Percentiles rank a stretch among this genome's conserved stretches.
Evolutionary conservation across 2,888 invertebrate species (phyloP).

Genomic region (Trachelus tabidus): DNA sequence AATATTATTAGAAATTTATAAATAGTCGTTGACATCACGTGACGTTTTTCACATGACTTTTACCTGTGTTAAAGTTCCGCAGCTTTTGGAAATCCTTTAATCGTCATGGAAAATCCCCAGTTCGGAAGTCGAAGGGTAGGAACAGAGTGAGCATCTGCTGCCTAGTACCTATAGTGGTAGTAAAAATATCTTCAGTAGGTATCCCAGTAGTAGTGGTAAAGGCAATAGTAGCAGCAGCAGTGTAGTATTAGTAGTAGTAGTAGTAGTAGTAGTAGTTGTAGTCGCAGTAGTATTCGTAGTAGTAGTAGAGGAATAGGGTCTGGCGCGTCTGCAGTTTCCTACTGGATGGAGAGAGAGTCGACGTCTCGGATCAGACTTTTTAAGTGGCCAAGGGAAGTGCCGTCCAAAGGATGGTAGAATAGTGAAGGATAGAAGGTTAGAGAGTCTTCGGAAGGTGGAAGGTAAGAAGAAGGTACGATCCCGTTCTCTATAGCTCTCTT

Average conservation of each 20-base stretch:
- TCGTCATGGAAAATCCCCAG: slow-evolving; percentile 30
- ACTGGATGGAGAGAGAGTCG: slow-evolving; percentile 12
- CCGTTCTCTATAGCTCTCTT: background rate
- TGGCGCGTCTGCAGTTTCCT: background rate
- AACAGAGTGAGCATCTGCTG: background rate
- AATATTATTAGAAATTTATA: background rate
- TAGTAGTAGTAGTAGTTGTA: too few species aligned
- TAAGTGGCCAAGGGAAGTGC: slow-evolving; percentile 36
- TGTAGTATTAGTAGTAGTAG: background rate
- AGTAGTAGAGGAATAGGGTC: background rate
- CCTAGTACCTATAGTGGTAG: background rate
- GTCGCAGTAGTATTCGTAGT: background rate
- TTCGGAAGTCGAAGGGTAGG: background rate
- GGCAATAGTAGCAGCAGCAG: background rate
- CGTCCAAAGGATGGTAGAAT: slow-evolving; percentile 24
- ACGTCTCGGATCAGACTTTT: slow-evolving; percentile 36
- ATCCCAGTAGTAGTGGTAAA: background rate
- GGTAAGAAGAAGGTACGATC: slow-evolving; percentile 14
- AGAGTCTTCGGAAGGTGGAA: slow-evolving; percentile 15
- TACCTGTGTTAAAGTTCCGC: background rate
- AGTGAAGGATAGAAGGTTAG: background rate
- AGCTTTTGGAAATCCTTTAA: slow-evolving; percentile 33
- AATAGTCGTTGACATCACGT: background rate
- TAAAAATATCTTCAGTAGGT: background rate
- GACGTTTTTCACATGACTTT: background rate